Conservation (phyloP, 2,113 vertebrate species). For the Callaeas wilsoni region DNA sequence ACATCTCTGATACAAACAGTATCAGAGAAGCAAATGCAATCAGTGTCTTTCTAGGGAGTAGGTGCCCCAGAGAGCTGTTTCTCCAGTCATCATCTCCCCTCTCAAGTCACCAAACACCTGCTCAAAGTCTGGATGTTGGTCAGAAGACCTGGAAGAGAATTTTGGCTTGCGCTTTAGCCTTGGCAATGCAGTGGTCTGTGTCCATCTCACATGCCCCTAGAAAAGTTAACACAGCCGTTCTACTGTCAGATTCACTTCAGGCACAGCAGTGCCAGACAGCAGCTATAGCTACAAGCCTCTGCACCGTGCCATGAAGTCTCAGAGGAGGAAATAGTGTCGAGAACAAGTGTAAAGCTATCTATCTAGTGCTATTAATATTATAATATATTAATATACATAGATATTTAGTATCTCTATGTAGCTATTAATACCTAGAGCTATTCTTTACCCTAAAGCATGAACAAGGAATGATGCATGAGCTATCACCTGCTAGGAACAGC, state of each 20-base stretch:
- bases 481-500: neutral
- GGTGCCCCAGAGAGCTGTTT: neutral
- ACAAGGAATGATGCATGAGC: neutral
- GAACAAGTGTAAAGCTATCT: neutral
- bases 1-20: neutral
- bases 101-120: neutral
- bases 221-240: neutral
- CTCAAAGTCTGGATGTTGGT: neutral
- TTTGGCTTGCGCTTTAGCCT: neutral
- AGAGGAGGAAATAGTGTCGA: neutral
- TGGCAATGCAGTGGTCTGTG: neutral
- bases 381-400: neutral
- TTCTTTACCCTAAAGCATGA: neutral
- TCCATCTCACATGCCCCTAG: neutral
- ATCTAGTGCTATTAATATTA: neutral
- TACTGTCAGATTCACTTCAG: neutral
- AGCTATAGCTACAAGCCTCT: accelerated
- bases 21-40: neutral
- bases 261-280: too few species aligned
- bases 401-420: neutral
- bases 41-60: neutral
- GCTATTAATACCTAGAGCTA: neutral
- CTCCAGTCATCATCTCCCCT: neutral
- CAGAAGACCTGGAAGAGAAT: neutral
- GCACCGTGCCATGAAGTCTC: neutral